Base-by-base conservation (phyloP, 2,113 vertebrate species). In the Sitta europaea region DNA sequence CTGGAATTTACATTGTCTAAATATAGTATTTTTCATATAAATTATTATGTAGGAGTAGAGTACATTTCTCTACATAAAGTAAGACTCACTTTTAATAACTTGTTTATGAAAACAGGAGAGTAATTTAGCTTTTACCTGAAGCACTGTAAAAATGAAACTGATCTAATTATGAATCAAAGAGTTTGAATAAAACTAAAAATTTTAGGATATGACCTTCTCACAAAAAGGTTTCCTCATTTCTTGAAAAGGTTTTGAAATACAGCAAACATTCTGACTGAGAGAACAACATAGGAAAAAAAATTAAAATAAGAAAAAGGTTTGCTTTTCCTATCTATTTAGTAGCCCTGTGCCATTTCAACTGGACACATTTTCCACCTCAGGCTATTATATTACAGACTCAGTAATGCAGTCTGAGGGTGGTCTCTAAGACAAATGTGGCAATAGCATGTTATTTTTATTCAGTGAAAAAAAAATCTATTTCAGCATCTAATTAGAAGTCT, bases 381-480 rank as follows among this genome's bases (percentile, higher is more conserved):
- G 90, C 84, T 94, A 97, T 96, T 96, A 73, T 54, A 63, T 95
- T 96, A 94, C 94, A 88, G 33, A 68, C 74, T 95, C 7, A 7
- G 55, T 72, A 97, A 96, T 73, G 84, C 68, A 95, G 92, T 91
- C 88, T 97, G 91, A 97, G 98, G 98, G 98, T 98, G 97, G 98
- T 98, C 98, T 93, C 79, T 62, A 97, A 94, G 92, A 98, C 67
- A 84, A 97, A 97, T 97, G 95, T 94, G 57, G 91, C 94, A 97
- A 95, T 84, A 79, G 55, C 59, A 10, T 74, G 94, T 93, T 96
- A 86, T 97, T 94, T 97, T 98, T 98, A 98, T 96, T 97, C 96
- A 96, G 54, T 59, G 55, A 90, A 89, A 97, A 89, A 97, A 97
- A 96, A 97, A 96, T 95, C 92, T 97, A 92, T 94, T 97, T 97